Conservation (phyloP, 64 coral and sea anemone genomes). For the Platygyra sinensis region DNA sequence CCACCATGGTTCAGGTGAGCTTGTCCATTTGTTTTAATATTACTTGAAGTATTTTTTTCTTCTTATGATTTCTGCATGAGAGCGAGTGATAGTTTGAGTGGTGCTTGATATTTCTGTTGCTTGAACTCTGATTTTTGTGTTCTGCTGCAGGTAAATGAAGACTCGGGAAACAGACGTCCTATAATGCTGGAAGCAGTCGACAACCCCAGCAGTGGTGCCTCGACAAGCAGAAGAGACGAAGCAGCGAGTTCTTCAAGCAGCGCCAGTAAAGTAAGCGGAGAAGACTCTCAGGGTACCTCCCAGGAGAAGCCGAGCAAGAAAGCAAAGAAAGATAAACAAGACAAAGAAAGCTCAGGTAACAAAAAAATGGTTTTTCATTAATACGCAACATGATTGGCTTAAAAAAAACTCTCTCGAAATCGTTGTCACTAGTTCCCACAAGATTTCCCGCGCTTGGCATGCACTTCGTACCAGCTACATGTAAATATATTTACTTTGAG, state of each 20-base stretch:
- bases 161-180: conserved; percentile 91
- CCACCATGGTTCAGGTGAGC: conserved; percentile 94
- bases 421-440: too few species aligned
- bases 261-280: conserved; percentile 6
- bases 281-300: background rate
- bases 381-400: background rate
- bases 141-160: conserved; percentile 82
- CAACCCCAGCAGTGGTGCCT: background rate
- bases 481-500: background rate
- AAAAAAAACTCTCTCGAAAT: too few species aligned
- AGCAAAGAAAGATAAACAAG: conserved; percentile 31
- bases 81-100: too few species aligned
- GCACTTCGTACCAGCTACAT: background rate
- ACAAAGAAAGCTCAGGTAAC: conserved; percentile 11
- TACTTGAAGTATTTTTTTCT: too few species aligned
- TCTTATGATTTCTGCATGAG: too few species aligned
- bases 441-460: background rate
- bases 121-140: background rate
- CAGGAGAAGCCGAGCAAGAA: conserved; percentile 22
- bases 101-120: too few species aligned
- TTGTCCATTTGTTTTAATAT: too few species aligned
- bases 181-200: conserved; percentile 86
- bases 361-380: background rate
- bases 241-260: conserved; percentile 1
- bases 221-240: background rate